phyloP scores from a whole-genome alignment of 2,113 vertebrate species.

The Phalacrocorax pelagicus region DNA sequence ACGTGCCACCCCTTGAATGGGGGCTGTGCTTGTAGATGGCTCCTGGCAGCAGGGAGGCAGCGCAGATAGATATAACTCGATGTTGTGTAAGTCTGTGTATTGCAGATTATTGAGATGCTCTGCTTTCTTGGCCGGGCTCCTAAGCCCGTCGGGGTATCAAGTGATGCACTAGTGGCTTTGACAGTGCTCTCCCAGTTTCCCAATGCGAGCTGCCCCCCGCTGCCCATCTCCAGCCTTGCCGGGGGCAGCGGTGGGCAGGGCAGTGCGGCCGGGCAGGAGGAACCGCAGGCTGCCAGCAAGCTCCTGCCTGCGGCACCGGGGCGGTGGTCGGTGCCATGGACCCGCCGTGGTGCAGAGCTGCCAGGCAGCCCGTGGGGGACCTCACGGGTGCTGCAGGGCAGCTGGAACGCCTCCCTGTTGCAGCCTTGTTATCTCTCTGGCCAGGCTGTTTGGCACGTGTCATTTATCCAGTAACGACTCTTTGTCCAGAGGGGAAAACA shows the following conservation, averaged over 20 bases:
- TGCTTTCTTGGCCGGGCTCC: not conserved
- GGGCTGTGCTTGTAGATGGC: not conserved
- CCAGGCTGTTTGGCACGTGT: not conserved
- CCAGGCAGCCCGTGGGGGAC: not conserved
- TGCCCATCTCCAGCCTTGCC: not conserved
- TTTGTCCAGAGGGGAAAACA: not conserved
- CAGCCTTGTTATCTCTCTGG: not conserved
- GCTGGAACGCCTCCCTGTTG: no score
- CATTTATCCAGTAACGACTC: not conserved
- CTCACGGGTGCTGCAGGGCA: no score
- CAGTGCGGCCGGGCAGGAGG: not conserved
- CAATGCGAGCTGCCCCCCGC: not conserved
- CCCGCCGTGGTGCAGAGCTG: not conserved
- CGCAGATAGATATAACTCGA: not conserved
- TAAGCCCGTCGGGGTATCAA: rapidly evolving
- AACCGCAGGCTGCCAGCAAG: not conserved
- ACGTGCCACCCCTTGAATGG: not conserved
- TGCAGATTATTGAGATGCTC: not conserved
- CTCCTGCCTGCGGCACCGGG: not conserved
- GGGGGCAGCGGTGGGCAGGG: not conserved
- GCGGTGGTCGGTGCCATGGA: not conserved
- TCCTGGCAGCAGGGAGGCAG: not conserved
- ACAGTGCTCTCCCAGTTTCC: not conserved
- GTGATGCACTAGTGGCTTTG: not conserved
- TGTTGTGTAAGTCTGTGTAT: not conserved